Conservation (phyloP, 2,797 vertebrate genomes). For the Liasis olivaceus region DNA sequence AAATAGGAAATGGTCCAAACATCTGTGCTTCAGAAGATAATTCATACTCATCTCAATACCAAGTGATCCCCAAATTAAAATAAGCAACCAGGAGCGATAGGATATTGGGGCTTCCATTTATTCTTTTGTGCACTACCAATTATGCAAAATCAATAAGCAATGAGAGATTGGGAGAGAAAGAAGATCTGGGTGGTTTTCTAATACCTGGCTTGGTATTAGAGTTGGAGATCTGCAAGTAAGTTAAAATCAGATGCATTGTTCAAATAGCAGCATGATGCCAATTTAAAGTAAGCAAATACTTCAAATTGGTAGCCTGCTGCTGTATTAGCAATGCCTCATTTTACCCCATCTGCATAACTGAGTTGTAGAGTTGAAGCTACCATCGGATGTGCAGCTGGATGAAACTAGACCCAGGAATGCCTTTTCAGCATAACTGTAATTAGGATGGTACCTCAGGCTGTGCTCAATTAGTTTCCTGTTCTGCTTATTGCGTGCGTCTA, state of each 20-base stretch:
- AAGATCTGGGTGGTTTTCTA: not conserved
- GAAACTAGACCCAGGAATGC: constrained; percentile 43
- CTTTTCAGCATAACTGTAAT: constrained; percentile 73
- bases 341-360: constrained; percentile 30
- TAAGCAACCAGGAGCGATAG: not conserved
- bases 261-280: constrained; percentile 39
- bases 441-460: constrained; percentile 60
- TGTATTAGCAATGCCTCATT: constrained; percentile 39
- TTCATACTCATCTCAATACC: not conserved
- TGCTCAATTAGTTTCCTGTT: constrained; percentile 72
- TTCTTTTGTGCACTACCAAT: not conserved
- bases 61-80: not conserved
- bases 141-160: not conserved
- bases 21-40: not conserved
- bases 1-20: not conserved
- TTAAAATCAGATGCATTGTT: constrained; percentile 33
- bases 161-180: not conserved
- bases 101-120: not conserved
- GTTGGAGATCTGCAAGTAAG: constrained; percentile 24
- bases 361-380: not conserved
- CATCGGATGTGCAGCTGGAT: constrained; percentile 55
- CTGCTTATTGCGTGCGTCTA: constrained; percentile 57
- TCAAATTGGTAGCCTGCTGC: constrained; percentile 34
- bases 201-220: not conserved
- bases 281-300: constrained; percentile 36